Evolutionary conservation across 2,113 vertebrate genomes (phyloP), one percentile per base, ranked within the genome.

Genomic region (Megaceryle torquata): DNA sequence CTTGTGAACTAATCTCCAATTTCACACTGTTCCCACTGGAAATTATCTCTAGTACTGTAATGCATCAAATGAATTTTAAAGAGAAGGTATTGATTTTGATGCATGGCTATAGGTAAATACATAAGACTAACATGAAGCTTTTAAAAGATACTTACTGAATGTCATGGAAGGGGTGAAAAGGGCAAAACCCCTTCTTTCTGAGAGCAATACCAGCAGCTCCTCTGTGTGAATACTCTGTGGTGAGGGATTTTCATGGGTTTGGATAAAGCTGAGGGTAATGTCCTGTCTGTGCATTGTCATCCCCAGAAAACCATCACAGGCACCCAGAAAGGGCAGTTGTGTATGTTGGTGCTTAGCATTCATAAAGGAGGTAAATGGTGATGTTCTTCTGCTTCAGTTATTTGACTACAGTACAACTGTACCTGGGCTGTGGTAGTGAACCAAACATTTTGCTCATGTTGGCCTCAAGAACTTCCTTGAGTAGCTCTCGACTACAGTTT

Each of bases 1-100:
- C 59, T 89, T 90, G 59, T 53, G 61, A 97, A 82, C 50, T 96
- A 61, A 95, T 74, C 57, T 96, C 79, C 48, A 79, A 22, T 93
- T 96, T 96, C 79, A 50, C 31, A 46, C 12, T 39, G 44, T 48
- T 96, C 53, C 56, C 86, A 70, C n/a, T 89, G 84, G 90, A 94
- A 89, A 91, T 86, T 86, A 44, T 91, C 71, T 70, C 46, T 39
- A 71, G 24, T 70, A 70, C 39, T 70, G 29, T 50, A 70, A 84
- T 3, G 3, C 53, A 79, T 68, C 71, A 79, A 79, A 81, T 39
- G 20, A 88, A 91, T 91, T 93, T 93, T 88, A 64, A 95, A 74
- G 68, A 95, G 75, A 71, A 84, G 18, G n/a, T 74, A 90, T 77
- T 67, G 84, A 91, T 91, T 94, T 89, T 81, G 76, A 70, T 46